phyloP scores from a whole-genome alignment of 1,140 invertebrate genomes.

The Tetraneura akinire region DNA sequence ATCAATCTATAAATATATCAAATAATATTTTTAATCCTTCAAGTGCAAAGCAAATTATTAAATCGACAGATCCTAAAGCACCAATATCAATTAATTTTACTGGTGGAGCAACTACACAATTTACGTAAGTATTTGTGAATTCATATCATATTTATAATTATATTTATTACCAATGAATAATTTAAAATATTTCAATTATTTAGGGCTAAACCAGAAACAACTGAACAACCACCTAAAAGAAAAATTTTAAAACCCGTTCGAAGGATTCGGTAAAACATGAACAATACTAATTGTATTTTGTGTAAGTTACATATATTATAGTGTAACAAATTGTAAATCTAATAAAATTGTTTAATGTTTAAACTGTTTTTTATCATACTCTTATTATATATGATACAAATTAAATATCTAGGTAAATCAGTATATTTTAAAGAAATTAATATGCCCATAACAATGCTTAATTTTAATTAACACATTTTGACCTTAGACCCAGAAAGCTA shows the following conservation, averaged over 20 bases:
- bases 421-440: not conserved
- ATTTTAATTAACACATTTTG: too few species aligned
- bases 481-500: too few species aligned
- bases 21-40: conserved; percentile 33
- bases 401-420: not conserved
- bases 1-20: not conserved
- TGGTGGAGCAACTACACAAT: conserved; percentile 41
- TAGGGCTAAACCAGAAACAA: conserved; percentile 39
- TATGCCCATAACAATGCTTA: too few species aligned
- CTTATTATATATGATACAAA: not conserved
- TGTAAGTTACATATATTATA: conserved; percentile 38
- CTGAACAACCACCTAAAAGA: conserved; percentile 35
- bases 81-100: conserved; percentile 47
- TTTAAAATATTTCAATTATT: not conserved
- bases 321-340: not conserved
- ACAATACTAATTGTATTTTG: conserved; percentile 32
- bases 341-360: conserved; percentile 18
- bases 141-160: not conserved
- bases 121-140: conserved; percentile 38
- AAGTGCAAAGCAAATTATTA: not conserved
- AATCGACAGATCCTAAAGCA: conserved; percentile 28
- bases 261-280: conserved; percentile 39
- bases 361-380: not conserved
- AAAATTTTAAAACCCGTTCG: conserved; percentile 48
- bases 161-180: not conserved